These are phyloP conservation scores for Tupaia chinensis DNA, from an alignment of 2,113 vertebrate species.

Conservation along the genomic window DNA sequence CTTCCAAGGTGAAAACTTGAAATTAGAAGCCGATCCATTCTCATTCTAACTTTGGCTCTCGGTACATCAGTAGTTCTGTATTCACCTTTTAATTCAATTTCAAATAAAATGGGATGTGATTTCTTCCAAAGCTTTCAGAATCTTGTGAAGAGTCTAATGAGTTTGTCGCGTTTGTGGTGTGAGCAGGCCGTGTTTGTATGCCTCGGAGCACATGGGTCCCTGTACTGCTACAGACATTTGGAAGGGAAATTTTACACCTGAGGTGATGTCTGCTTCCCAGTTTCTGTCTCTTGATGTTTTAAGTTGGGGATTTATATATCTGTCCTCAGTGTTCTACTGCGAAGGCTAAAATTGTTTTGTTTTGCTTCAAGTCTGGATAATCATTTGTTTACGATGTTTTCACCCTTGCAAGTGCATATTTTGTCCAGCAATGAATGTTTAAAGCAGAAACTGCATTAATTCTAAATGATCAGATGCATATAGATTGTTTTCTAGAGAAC, in stretches of 20 bases:
- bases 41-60: conserved; percentile 26
- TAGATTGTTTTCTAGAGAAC: conserved; percentile 37
- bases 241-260: background rate
- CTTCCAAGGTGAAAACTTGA: conserved; percentile 6
- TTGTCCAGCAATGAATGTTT: conserved; percentile 12
- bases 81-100: conserved; percentile 27
- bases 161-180: background rate
- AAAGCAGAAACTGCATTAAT: conserved; percentile 28
- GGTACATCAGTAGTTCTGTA: background rate
- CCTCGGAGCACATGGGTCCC: background rate
- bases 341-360: conserved; percentile 9
- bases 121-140: conserved; percentile 28
- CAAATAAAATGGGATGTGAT: background rate
- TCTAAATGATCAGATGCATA: background rate
- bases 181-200: background rate
- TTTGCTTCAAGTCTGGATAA: background rate
- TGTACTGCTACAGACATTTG: background rate
- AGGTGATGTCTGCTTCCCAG: background rate
- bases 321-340: background rate
- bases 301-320: conserved; percentile 27
- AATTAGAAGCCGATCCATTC: conserved; percentile 22
- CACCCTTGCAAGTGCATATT: background rate
- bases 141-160: background rate
- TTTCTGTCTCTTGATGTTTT: conserved; percentile 36
- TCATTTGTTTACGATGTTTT: conserved; percentile 35